Evolutionary conservation across 2,113 vertebrate species (phyloP).

Genomic region (cattle (Bos taurus)): DNA sequence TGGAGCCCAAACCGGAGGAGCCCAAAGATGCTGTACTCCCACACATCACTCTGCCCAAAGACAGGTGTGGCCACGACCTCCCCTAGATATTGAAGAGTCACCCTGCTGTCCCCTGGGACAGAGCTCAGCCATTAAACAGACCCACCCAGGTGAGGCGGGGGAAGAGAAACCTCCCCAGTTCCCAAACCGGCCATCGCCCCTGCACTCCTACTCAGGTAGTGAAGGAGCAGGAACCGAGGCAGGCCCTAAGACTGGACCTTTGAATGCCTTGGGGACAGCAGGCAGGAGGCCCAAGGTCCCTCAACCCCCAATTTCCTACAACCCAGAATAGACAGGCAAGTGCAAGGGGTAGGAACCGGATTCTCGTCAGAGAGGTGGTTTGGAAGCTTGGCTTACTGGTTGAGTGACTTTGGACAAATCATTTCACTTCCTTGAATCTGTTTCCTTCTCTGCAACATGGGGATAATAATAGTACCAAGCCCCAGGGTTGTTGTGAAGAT

Average conservation of each 20-base stretch:
- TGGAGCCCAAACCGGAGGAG: neutral
- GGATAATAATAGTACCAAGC: neutral
- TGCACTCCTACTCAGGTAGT: neutral
- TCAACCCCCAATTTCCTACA: neutral
- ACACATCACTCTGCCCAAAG: neutral
- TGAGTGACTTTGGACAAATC: neutral
- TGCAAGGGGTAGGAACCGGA: neutral
- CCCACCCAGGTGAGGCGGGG: neutral
- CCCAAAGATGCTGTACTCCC: neutral
- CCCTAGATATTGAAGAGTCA: neutral
- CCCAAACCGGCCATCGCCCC: neutral
- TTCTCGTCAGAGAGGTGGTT: neutral
- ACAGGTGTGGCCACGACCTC: neutral
- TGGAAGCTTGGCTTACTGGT: neutral
- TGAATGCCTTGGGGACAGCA: neutral
- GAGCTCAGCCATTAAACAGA: neutral
- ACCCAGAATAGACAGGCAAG: neutral
- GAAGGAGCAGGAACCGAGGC: neutral
- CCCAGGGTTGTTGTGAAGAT: neutral
- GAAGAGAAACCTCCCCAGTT: neutral
- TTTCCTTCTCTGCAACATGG: neutral
- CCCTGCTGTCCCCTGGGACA: neutral
- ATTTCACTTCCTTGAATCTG: constrained; percentile 5
- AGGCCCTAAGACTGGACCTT: neutral
- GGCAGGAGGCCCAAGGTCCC: neutral